phyloP scores from a whole-genome alignment of 2,888 invertebrate genomes.

The Fragum whitleyi region DNA sequence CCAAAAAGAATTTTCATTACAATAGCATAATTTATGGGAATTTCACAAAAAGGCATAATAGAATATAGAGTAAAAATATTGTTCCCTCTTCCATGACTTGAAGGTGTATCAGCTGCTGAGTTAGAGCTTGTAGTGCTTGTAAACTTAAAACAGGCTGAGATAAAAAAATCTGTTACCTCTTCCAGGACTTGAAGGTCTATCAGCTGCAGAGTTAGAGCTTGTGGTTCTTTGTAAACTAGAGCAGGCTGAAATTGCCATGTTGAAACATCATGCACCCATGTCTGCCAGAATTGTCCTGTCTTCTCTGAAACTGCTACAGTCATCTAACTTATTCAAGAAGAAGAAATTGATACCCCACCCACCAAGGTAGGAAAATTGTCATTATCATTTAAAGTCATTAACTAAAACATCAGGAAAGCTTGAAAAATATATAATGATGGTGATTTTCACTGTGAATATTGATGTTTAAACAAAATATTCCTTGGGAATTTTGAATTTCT shows the following conservation, averaged over 20 bases:
- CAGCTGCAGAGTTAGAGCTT: constrained; percentile 83
- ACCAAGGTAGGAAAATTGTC: constrained; percentile 52
- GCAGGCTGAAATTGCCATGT: constrained; percentile 79
- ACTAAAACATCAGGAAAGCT: no score
- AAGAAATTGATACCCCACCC: constrained; percentile 66
- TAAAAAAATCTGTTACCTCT: no score
- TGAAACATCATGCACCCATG: constrained; percentile 83
- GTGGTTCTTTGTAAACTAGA: constrained; percentile 81
- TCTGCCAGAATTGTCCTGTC: constrained; percentile 81
- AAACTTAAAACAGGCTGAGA: constrained; percentile 79
- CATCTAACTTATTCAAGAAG: constrained; percentile 73
- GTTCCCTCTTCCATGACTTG: constrained; percentile 75
- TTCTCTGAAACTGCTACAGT: constrained; percentile 81
- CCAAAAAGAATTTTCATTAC: no score
- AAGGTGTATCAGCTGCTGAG: constrained; percentile 81
- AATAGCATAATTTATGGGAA: no score
- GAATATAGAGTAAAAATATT: no score
- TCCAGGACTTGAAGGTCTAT: constrained; percentile 75
- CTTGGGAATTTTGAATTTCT: no score
- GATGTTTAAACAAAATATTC: no score
- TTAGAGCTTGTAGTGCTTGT: constrained; percentile 82
- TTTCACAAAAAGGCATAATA: no score
- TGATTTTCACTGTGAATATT: no score
- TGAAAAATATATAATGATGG: no score
- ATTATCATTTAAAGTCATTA: no score